Percentiles rank a stretch among this genome's conserved stretches.
Evolutionary conservation across 2,113 vertebrate species (phyloP).

Genomic region (Aptenodytes patagonicus): DNA sequence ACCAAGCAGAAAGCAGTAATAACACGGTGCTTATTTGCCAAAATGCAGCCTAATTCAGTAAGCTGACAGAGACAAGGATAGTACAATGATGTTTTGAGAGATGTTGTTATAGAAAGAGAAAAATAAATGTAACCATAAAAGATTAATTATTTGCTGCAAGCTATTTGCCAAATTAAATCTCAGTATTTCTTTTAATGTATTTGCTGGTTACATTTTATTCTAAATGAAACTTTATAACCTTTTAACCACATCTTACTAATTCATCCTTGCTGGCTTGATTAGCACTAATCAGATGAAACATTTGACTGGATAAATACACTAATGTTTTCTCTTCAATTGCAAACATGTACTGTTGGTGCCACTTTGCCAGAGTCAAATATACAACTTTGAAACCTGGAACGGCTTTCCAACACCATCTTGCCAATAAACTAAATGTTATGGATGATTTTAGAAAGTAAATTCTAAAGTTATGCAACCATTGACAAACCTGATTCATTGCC

Average conservation of each 20-base stretch:
- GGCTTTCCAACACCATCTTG: not conserved
- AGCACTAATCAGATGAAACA: not conserved
- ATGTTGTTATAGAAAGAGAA: not conserved
- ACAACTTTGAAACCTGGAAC: not conserved
- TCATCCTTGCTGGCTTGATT: not conserved
- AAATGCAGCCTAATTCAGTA: conserved; percentile 16
- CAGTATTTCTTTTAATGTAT: not conserved
- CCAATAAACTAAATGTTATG: not conserved
- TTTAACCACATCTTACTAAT: not conserved
- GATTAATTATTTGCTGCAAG: not conserved
- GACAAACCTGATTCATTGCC: not conserved
- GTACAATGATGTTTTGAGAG: not conserved
- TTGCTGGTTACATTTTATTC: not conserved
- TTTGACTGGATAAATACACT: not conserved
- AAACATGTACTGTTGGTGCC: not conserved
- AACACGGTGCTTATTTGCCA: not conserved
- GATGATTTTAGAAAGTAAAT: not conserved
- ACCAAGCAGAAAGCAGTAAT: not conserved
- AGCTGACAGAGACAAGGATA: not conserved
- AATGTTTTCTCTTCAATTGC: not conserved
- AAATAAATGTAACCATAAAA: not conserved
- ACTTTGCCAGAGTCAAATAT: not conserved
- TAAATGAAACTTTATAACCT: not conserved
- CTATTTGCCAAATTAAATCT: not conserved
- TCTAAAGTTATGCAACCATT: not conserved